phyloP scores from a whole-genome alignment of 2,888 invertebrate species.

The Leucoptera coffeella region DNA sequence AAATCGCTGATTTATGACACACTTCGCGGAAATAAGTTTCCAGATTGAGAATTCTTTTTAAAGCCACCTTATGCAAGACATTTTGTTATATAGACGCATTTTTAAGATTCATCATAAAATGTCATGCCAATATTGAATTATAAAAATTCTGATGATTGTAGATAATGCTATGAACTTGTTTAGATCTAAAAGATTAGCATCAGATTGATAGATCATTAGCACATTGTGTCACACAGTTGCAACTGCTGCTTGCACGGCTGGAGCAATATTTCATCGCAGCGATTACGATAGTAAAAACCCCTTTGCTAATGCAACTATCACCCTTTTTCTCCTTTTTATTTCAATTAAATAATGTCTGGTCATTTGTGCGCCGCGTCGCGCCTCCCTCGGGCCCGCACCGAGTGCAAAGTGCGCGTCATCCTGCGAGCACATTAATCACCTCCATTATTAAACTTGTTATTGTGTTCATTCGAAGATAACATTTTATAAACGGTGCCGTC shows the following conservation, averaged over 20 bases:
- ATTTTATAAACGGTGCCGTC: conserved; percentile 49
- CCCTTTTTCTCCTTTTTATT: conserved; percentile 48
- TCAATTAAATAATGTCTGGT: conserved; percentile 56
- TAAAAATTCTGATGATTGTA: too few species aligned
- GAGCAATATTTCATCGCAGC: conserved; percentile 43
- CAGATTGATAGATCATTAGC: too few species aligned
- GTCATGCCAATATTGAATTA: too few species aligned
- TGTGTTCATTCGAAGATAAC: conserved; percentile 51
- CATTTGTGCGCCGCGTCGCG: conserved; percentile 45
- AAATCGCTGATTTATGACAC: conserved; percentile 2
- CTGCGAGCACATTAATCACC: conserved; percentile 47
- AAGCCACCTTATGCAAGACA: too few species aligned
- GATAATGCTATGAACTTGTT: too few species aligned
- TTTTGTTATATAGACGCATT: too few species aligned
- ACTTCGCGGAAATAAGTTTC: conserved; percentile 1
- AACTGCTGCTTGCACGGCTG: conserved; percentile 48
- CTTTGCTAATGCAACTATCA: conserved; percentile 51
- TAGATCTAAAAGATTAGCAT: too few species aligned
- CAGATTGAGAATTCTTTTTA: conserved; percentile 1
- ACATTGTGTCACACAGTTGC: too few species aligned
- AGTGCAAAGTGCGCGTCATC: conserved; percentile 44
- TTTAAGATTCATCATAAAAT: too few species aligned
- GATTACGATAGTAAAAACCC: conserved; percentile 37
- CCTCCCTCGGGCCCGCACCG: conserved; percentile 18
- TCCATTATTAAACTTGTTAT: conserved; percentile 50